Evolutionary conservation across 2,113 vertebrate genomes (phyloP).

Genomic region (Heptranchias perlo): DNA sequence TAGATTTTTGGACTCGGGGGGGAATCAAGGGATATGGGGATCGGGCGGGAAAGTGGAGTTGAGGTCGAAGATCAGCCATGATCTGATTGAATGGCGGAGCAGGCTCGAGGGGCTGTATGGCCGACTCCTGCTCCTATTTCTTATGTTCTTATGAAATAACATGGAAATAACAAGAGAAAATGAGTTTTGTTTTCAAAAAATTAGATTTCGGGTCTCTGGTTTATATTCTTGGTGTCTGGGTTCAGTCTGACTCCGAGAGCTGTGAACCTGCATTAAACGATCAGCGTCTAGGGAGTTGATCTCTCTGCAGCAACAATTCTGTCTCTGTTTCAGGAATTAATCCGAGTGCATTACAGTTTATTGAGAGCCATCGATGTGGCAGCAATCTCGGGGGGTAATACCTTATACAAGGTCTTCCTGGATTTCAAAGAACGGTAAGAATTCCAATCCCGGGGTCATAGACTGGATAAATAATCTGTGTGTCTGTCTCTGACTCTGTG

Average conservation of each 20-base stretch:
- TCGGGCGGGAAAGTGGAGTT: no score
- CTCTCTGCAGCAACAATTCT: neutral
- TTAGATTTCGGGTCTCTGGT: no score
- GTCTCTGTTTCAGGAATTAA: slow-evolving; percentile 69
- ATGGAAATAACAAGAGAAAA: neutral
- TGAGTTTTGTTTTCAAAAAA: no score
- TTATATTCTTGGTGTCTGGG: no score
- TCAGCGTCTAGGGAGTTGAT: neutral
- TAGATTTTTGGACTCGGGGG: no score
- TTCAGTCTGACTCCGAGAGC: neutral
- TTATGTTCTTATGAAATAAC: no score
- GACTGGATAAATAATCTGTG: no score
- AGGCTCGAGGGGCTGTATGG: no score
- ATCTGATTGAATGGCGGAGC: no score
- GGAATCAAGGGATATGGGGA: no score
- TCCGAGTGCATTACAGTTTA: slow-evolving; percentile 83
- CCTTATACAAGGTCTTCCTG: slow-evolving; percentile 85
- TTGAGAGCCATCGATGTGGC: slow-evolving; percentile 81
- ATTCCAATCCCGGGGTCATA: neutral
- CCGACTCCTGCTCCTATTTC: no score
- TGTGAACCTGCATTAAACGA: neutral
- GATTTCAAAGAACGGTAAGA: slow-evolving; percentile 91
- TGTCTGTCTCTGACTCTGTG: neutral
- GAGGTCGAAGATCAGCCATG: no score
- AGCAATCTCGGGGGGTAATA: slow-evolving; percentile 75